Conservation (phyloP, 2,888 invertebrate species). For the Phytoseiulus persimilis region DNA sequence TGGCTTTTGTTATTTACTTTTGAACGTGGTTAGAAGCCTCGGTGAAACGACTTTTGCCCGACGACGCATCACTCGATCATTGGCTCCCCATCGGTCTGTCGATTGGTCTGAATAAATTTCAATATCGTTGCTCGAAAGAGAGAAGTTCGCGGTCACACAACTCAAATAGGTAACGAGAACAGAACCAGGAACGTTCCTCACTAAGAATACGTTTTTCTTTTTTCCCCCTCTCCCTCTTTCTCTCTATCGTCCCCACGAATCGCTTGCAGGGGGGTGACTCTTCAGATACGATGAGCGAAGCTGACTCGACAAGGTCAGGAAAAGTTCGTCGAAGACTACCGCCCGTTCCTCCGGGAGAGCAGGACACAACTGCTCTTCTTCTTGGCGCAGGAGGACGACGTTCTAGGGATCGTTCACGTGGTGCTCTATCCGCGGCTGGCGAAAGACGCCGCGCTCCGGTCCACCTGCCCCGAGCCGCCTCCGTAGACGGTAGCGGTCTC, state of each 20-base stretch:
- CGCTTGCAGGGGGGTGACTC: conserved; percentile 48
- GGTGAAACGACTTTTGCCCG: neutral
- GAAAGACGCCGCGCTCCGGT: neutral
- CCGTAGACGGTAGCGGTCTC: conserved; percentile 36
- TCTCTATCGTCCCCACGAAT: neutral
- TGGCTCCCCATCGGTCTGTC: neutral
- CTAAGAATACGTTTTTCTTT: neutral
- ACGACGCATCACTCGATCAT: neutral
- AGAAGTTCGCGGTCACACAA: neutral
- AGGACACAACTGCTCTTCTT: conserved; percentile 19
- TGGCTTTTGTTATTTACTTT: neutral
- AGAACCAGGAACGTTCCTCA: neutral
- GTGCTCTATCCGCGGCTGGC: conserved; percentile 36
- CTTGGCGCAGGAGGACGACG: conserved; percentile 28
- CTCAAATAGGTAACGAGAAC: neutral
- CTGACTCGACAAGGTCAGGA: conserved; percentile 53
- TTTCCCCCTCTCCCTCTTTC: neutral
- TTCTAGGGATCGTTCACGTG: conserved; percentile 36
- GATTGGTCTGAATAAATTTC: neutral
- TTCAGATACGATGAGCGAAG: conserved; percentile 53
- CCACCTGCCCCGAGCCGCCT: conserved; percentile 35
- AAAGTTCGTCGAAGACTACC: conserved; percentile 53
- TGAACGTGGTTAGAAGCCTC: neutral
- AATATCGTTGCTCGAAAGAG: neutral
- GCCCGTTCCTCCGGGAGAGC: conserved; percentile 52